Evolutionary conservation across 2,888 invertebrate genomes (phyloP).

Genomic region (Balanococcus diminutus): DNA sequence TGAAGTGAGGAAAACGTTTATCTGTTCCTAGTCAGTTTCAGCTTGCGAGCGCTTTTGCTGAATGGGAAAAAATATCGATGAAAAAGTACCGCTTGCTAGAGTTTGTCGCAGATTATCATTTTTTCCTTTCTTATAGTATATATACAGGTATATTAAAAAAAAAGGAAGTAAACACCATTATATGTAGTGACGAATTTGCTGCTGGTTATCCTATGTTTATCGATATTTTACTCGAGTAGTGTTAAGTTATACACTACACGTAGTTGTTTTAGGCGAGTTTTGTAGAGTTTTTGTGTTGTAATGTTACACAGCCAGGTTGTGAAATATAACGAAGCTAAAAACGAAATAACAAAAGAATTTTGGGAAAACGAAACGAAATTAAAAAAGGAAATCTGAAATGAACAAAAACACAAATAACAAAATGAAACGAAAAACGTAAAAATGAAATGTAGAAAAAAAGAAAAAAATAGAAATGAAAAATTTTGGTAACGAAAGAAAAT

Average conservation of each 20-base stretch:
- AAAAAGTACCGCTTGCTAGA: neutral
- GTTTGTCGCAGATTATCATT: conserved; percentile 37
- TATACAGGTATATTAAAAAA: neutral
- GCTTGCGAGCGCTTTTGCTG: conserved; percentile 20
- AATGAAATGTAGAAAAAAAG: too few species aligned
- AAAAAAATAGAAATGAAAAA: too few species aligned
- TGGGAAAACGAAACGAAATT: too few species aligned
- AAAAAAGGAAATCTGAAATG: too few species aligned
- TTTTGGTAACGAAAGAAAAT: too few species aligned
- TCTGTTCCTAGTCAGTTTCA: conserved; percentile 35
- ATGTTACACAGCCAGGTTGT: too few species aligned
- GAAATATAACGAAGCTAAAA: too few species aligned
- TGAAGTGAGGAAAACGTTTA: conserved; percentile 36
- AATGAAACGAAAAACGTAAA: too few species aligned
- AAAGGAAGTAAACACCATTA: neutral
- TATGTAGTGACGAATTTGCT: neutral
- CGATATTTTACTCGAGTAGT: neutral
- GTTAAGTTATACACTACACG: neutral
- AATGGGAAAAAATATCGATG: neutral
- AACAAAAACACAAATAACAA: too few species aligned
- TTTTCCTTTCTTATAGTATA: neutral
- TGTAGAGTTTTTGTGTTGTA: neutral
- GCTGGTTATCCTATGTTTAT: neutral
- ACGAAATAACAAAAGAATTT: too few species aligned
- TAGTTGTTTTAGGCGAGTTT: neutral